phyloP scores from a whole-genome alignment of 1,140 invertebrate species.

The Acyrthosiphon pisum region DNA sequence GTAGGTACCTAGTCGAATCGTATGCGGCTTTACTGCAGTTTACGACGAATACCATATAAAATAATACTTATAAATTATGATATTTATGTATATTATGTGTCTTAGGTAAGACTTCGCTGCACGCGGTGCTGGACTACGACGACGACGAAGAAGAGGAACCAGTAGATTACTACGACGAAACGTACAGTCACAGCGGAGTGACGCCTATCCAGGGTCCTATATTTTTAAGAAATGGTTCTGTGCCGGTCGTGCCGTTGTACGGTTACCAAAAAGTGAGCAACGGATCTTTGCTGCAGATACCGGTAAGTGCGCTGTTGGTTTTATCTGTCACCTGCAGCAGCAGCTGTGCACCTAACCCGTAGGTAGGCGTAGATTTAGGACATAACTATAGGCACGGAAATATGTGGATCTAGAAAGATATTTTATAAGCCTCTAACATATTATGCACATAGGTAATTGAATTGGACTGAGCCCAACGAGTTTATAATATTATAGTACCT shows the following conservation, averaged over 20 bases:
- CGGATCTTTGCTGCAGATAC: conserved; percentile 84
- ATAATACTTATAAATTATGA: background rate
- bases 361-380: background rate
- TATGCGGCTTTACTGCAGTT: background rate
- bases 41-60: background rate
- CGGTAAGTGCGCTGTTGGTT: conserved; percentile 72
- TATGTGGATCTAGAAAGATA: background rate
- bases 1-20: background rate
- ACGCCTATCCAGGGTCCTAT: conserved; percentile 84
- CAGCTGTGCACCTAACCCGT: background rate
- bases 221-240: conserved; percentile 77
- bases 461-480: background rate
- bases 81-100: background rate
- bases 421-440: background rate
- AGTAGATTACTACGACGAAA: conserved; percentile 62
- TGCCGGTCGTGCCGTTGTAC: conserved; percentile 84
- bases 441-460: background rate
- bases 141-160: conserved; percentile 66
- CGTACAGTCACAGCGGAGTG: conserved; percentile 66
- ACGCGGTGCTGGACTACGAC: conserved; percentile 75
- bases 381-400: background rate
- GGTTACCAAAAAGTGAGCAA: conserved; percentile 83
- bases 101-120: conserved; percentile 70
- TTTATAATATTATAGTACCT: background rate
- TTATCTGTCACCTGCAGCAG: background rate